Base-by-base conservation (phyloP, 2,888 invertebrate species). In the Spodoptera littoralis region DNA sequence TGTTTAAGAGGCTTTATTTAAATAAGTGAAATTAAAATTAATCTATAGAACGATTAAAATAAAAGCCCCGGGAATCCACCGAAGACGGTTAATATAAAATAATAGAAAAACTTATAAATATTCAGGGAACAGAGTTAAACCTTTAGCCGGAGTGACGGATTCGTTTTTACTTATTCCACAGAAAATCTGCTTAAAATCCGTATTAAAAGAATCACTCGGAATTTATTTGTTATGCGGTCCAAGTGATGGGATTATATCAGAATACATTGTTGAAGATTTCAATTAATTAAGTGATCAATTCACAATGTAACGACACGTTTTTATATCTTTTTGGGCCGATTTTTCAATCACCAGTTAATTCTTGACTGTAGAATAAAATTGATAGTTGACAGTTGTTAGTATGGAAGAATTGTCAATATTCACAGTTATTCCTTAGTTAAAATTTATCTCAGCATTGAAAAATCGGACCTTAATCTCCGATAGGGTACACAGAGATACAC, bases 141-240 rank as follows among this genome's bases (percentile, higher is more conserved):
- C 92, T 91, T 93, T 91, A 88, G 90, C 90, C 84, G 65, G 89
- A 88, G 91, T 94, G 94, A 93, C 92, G 93, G 92, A 93, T 93
- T 90, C 94, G 92, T 93, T 93, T 93, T 93, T 93, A 93, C 93
- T 93, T 93, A 93, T 93, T 93, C 93, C 88, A 91, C 93, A 92
- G 93, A 92, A 94, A 93, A 94, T 94, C 94, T 94, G 93, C 93
- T 93, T 94, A 93, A 94, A 94, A 93, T 93, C 93, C 92, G 92
- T 91, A 93, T 94, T 93, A 93, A 93, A 94, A 93, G 93, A 94
- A 94, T 93, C 94, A 93, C 93, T 94, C 88, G 90, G 92, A 93
- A 93, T 94, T 94, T 94, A 93, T 93, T 94, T 92, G 83, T 83
- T 78, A 65, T 50, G 70, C 60, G 77, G 84, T 63, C 30, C 68